A percentile compares a stretch with the other conserved stretches of the same genome.
Evolutionary conservation across 1,140 invertebrate genomes (phyloP).

Genomic region (Lordiphosa mommai): DNA sequence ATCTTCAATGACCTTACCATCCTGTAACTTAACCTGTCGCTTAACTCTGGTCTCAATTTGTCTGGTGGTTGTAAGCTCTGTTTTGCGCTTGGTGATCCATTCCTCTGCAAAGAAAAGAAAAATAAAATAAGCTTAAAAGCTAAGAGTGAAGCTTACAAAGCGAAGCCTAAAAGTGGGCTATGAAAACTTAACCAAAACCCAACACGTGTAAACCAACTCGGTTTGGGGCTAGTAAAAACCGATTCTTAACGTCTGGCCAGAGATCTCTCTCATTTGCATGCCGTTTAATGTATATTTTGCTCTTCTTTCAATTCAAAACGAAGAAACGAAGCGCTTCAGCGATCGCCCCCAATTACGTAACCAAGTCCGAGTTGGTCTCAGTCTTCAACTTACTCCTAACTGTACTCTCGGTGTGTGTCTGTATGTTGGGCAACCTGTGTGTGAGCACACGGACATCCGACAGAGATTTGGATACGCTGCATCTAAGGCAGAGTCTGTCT

Average conservation of each 20-base stretch:
- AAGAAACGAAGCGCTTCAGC: conserved; percentile 57
- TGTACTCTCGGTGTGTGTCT: conserved; percentile 15
- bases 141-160: neutral
- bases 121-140: conserved; percentile 9
- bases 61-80: conserved; percentile 91
- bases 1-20: conserved; percentile 93
- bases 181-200: too few relatives aligned
- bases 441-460: conserved; percentile 23
- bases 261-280: conserved; percentile 2
- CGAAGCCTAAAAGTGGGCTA: conserved; percentile 30
- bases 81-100: conserved; percentile 93
- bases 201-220: neutral
- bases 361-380: conserved; percentile 33
- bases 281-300: neutral
- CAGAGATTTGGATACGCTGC: conserved; percentile 14
- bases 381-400: conserved; percentile 20
- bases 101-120: conserved; percentile 85
- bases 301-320: neutral
- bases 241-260: too few relatives aligned
- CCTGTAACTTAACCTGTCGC: conserved; percentile 92
- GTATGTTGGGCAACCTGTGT: conserved; percentile 21
- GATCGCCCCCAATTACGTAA: conserved; percentile 55
- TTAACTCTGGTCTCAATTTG: conserved; percentile 94
- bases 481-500: conserved; percentile 1
- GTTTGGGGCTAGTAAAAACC: too few relatives aligned